Evolutionary conservation across 92 coral and sea anemone genomes (phyloP).

Genomic region (Parazoanthus swiftii): DNA sequence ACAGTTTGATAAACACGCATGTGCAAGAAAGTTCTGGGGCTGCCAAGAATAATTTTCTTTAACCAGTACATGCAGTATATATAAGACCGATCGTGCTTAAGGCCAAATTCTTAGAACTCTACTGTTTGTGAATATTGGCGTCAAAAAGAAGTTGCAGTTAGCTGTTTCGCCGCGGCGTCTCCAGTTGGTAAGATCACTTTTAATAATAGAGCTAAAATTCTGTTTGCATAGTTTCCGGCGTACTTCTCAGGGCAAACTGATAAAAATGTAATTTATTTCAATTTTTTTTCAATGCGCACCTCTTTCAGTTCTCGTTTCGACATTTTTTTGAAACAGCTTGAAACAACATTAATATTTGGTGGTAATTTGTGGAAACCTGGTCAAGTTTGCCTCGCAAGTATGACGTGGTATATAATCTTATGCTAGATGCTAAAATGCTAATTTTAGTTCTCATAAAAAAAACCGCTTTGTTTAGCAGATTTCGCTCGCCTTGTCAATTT

Average conservation of each 20-base stretch:
- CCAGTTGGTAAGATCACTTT: not conserved
- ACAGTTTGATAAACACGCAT: not conserved
- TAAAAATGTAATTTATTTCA: not conserved
- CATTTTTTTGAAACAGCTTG: not conserved
- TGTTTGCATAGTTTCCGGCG: not conserved
- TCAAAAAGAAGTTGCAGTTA: too few relatives aligned
- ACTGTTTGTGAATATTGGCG: not conserved
- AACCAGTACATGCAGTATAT: not conserved
- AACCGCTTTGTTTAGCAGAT: too few relatives aligned
- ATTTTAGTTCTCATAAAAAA: too few relatives aligned
- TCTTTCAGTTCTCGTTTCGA: not conserved
- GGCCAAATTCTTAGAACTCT: not conserved
- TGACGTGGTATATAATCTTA: not conserved
- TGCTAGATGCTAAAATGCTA: not conserved
- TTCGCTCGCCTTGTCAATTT: too few relatives aligned
- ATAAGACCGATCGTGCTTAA: not conserved
- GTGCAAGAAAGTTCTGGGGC: constrained; percentile 13
- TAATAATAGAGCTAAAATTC: too few relatives aligned
- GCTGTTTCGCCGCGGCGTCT: not conserved
- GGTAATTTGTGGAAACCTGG: not conserved
- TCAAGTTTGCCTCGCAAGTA: not conserved
- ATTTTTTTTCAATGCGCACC: not conserved
- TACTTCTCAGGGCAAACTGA: not conserved
- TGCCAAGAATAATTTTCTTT: not conserved
- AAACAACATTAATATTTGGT: too few relatives aligned